phyloP scores from a whole-genome alignment of 1,140 invertebrate genomes.

The Linepithema humile region DNA sequence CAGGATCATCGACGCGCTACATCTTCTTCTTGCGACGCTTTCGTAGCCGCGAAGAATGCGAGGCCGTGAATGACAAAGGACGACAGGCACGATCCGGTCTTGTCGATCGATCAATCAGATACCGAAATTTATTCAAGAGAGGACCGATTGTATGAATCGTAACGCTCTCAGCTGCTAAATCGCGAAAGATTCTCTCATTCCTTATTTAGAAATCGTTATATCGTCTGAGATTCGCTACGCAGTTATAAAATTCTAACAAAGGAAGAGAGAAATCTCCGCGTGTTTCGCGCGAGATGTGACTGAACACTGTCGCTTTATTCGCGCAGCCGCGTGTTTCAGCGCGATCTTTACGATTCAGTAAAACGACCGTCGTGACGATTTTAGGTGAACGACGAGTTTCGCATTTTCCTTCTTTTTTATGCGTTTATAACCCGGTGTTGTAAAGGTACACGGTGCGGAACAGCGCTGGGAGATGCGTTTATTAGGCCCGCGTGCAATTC shows the following conservation, averaged over 20 bases:
- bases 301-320: constrained; percentile 18
- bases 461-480: constrained; percentile 53
- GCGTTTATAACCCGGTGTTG: constrained; percentile 59
- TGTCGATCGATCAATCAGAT: neutral
- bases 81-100: neutral
- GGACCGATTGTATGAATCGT: neutral
- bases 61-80: constrained; percentile 19
- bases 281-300: neutral
- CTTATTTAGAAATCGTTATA: neutral
- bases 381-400: constrained; percentile 16
- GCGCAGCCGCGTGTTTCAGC: constrained; percentile 10
- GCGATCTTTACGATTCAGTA: constrained; percentile 63
- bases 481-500: constrained; percentile 63
- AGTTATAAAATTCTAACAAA: constrained; percentile 20
- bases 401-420: constrained; percentile 59
- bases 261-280: neutral
- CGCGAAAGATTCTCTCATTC: neutral
- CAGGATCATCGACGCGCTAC: neutral
- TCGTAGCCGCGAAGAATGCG: constrained; percentile 18
- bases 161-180: neutral
- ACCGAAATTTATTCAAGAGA: constrained; percentile 28
- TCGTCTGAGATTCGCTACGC: neutral
- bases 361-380: constrained; percentile 51
- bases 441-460: constrained; percentile 54
- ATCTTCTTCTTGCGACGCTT: constrained; percentile 34